Conservation (phyloP, 1,140 invertebrate species). For the Drosophila aff. region DNA sequence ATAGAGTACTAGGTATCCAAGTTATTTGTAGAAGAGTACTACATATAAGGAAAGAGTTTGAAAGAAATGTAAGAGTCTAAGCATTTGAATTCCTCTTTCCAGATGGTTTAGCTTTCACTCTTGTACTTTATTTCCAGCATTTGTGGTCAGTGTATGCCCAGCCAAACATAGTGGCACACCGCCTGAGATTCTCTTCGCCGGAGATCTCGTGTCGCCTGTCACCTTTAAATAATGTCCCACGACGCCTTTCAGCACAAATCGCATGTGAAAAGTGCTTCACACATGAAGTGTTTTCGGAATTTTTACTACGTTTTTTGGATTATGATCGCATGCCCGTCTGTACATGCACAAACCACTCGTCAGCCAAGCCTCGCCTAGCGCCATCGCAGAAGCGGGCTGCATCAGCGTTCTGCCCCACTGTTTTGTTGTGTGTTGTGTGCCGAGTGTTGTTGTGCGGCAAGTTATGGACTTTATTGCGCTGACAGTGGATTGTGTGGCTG, state of each 20-base stretch:
- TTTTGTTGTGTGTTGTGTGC: slow-evolving; percentile 23
- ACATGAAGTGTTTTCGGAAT: slow-evolving; percentile 72
- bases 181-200: slow-evolving; percentile 52
- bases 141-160: slow-evolving; percentile 6
- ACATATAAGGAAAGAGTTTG: neutral
- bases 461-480: slow-evolving; percentile 56
- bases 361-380: slow-evolving; percentile 14
- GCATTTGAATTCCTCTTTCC: neutral
- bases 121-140: neutral
- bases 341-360: slow-evolving; percentile 35
- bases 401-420: slow-evolving; percentile 23
- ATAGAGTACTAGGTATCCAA: neutral
- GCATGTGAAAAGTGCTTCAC: slow-evolving; percentile 82
- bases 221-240: slow-evolving; percentile 83
- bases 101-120: rapidly evolving
- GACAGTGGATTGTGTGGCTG: slow-evolving; percentile 48
- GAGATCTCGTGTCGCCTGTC: slow-evolving; percentile 77
- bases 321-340: slow-evolving; percentile 60
- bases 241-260: slow-evolving; percentile 84
- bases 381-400: slow-evolving; percentile 28
- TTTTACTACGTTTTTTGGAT: slow-evolving; percentile 70
- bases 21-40: neutral
- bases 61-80: neutral
- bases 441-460: slow-evolving; percentile 29
- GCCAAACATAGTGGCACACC: slow-evolving; percentile 47